Percentiles rank a stretch among this genome's conserved stretches.
phyloP scores from a whole-genome alignment of 2,888 invertebrate species.

The Sesia bembeciformis region DNA sequence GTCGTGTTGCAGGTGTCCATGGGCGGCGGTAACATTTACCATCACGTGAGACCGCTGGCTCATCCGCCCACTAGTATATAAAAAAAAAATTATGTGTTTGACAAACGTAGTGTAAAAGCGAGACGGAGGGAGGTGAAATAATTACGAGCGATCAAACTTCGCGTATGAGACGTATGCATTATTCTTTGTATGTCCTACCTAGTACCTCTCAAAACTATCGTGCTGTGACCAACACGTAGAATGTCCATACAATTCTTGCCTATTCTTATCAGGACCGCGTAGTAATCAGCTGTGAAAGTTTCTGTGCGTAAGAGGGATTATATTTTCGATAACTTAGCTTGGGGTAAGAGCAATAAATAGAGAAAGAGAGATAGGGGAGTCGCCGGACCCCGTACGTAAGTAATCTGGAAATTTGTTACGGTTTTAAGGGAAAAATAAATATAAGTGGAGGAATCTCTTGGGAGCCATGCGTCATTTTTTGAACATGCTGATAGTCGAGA shows the following conservation, averaged over 20 bases:
- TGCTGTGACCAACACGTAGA: background rate
- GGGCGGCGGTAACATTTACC: too few species aligned
- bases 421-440: conserved; percentile 54
- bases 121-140: too few species aligned
- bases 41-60: too few species aligned
- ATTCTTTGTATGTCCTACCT: too few species aligned
- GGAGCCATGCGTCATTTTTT: conserved; percentile 43
- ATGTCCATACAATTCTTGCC: conserved; percentile 2
- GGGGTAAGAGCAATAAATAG: conserved; percentile 67
- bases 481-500: conserved; percentile 9
- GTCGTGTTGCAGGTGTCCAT: too few species aligned
- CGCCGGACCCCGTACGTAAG: conserved; percentile 32
- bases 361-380: conserved; percentile 45
- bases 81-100: too few species aligned
- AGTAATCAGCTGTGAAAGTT: conserved; percentile 69
- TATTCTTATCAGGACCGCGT: conserved; percentile 49
- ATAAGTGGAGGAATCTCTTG: conserved; percentile 38
- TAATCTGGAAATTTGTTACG: conserved; percentile 71
- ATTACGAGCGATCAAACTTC: too few species aligned
- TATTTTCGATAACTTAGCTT: conserved; percentile 69
- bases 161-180: too few species aligned
- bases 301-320: conserved; percentile 67
- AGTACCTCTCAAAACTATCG: too few species aligned
- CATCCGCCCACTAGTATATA: too few species aligned
- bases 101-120: too few species aligned